A percentile compares a stretch with the other conserved stretches of the same genome.
Conservation (phyloP, 2,113 vertebrate species). For the Labeo catla region DNA sequence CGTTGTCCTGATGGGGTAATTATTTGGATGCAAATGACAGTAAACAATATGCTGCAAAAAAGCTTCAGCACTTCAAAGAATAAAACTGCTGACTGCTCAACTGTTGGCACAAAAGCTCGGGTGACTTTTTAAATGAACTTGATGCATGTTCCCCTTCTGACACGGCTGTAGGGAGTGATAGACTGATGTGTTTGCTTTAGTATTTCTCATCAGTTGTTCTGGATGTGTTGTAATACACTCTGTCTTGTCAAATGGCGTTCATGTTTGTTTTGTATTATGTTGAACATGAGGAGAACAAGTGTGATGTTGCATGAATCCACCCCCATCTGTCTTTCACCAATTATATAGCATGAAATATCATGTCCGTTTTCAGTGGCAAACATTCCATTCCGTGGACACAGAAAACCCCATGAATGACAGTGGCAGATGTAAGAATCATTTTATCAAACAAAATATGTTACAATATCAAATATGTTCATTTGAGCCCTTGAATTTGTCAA, state of each 20-base stretch:
- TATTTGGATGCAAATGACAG: slow-evolving; percentile 50
- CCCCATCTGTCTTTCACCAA: slow-evolving; percentile 2
- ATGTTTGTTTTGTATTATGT: slow-evolving; percentile 25
- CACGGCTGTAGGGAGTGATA: background rate
- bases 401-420: background rate
- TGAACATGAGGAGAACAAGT: background rate
- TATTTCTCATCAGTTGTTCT: slow-evolving; percentile 6
- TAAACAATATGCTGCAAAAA: slow-evolving; percentile 36
- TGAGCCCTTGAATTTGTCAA: background rate
- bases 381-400: background rate
- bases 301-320: slow-evolving; percentile 6
- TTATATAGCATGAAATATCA: background rate
- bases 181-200: slow-evolving; percentile 11
- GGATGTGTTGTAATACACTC: slow-evolving; percentile 9
- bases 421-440: background rate
- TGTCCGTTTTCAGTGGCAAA: background rate
- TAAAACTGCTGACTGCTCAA: slow-evolving; percentile 25
- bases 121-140: slow-evolving; percentile 29
- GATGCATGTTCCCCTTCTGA: slow-evolving; percentile 10
- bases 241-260: slow-evolving; percentile 6
- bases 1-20: slow-evolving; percentile 47
- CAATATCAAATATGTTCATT: background rate
- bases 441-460: background rate
- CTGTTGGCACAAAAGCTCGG: background rate
- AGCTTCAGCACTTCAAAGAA: slow-evolving; percentile 12